Conservation (phyloP, 2,797 vertebrate genomes). For the Eulemur rubriventer region DNA sequence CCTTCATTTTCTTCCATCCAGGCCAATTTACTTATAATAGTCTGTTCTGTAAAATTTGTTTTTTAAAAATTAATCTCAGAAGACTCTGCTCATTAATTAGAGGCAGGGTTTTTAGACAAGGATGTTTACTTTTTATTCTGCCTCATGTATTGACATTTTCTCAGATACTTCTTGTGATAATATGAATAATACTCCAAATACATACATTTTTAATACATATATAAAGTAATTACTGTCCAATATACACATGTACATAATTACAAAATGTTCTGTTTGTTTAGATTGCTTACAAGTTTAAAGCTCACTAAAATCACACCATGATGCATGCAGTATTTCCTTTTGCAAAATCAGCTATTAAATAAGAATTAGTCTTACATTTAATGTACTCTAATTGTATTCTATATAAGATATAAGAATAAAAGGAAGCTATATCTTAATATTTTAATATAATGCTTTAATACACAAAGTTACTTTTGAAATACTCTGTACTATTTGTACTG, state of each 20-base stretch:
- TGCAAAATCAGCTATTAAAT: slow-evolving; percentile 5
- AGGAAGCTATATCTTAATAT: background rate
- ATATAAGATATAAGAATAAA: background rate
- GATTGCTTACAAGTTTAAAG: background rate
- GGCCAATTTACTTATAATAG: background rate
- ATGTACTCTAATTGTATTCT: background rate
- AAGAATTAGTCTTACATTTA: background rate
- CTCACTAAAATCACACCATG: background rate
- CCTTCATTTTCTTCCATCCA: background rate
- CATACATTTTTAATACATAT: background rate
- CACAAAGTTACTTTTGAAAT: background rate
- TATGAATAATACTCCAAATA: background rate
- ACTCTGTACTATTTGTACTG: background rate
- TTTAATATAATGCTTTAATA: background rate
- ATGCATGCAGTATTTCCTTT: background rate
- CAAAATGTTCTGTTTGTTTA: background rate
- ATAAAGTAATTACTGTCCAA: background rate
- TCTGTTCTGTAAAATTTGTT: background rate
- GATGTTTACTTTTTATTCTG: slow-evolving; percentile 6
- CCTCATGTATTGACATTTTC: background rate
- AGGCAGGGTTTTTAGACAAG: background rate
- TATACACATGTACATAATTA: background rate
- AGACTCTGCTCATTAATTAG: background rate
- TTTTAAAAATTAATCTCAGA: slow-evolving; percentile 1
- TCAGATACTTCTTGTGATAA: background rate